Percentiles rank a stretch among this genome's conserved stretches.
Evolutionary conservation across 2,797 vertebrate genomes (phyloP).

Genomic region (Myotis daubentonii): DNA sequence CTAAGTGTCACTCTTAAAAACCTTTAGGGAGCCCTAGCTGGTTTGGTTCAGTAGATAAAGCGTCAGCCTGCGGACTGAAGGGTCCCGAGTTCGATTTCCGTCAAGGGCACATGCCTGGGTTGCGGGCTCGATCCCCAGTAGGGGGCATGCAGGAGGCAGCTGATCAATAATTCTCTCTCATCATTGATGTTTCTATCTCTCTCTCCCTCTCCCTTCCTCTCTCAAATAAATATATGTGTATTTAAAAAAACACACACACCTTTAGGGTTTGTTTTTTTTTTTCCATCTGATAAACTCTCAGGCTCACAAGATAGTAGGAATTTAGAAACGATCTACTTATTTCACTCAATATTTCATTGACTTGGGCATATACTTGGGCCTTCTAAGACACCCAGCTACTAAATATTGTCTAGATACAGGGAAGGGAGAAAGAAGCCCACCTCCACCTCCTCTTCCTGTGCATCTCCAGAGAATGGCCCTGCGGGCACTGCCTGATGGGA

Average conservation of each 20-base stretch:
- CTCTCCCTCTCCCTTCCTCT: no score
- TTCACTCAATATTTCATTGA: background rate
- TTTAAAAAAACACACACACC: no score
- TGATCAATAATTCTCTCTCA: no score
- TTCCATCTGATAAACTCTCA: background rate
- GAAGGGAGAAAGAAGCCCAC: background rate
- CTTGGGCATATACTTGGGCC: background rate
- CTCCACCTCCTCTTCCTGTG: background rate
- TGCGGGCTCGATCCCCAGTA: no score
- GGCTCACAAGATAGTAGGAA: background rate
- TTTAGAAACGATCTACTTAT: background rate
- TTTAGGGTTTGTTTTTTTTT: background rate
- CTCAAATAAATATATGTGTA: no score
- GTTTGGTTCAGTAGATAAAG: no score
- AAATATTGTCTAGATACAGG: background rate
- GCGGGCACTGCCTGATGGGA: rapidly evolving
- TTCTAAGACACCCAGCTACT: background rate
- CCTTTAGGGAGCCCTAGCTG: background rate
- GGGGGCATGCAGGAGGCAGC: no score
- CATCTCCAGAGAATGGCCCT: background rate
- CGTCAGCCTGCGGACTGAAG: no score
- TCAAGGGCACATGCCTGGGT: no score
- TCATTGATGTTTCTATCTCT: no score
- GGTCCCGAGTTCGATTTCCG: no score
- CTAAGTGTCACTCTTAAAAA: background rate